Base-by-base conservation (phyloP, 2,888 invertebrate genomes). In the Cheilosia grossa region DNA sequence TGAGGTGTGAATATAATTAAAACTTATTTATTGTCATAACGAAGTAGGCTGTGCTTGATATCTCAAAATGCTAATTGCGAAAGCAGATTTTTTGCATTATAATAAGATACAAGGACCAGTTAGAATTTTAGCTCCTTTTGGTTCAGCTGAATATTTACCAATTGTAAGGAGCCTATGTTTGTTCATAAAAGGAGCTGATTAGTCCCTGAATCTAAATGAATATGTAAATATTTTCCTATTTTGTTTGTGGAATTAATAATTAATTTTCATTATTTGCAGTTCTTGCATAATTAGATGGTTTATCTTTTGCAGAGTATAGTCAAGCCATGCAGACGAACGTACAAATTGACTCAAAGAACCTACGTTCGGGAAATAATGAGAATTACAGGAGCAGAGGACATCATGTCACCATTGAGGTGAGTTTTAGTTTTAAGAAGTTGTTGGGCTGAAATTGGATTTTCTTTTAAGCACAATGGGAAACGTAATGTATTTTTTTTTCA, bases 241-340 rank as follows among this genome's bases (percentile, higher is more conserved):
- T 10, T 10, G 47, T 17, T n/a, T 17, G 2, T 19, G 6, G 21
- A 13, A 49, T 15, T 51, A 10, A 54, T 30, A 17, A 44, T 17
- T 33, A 51, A 40, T n/a, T 59, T 51, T n/a, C 10, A 54, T 30
- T 44, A n/a, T 37, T 59, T 54, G 24, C 51, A 5, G 15, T 10
- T 13, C 9, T 49, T 51, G 15, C 4, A 4, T 51, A 24, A 24
- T 51, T 24, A 15, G 0, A 21, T 24, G 1, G 13, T 24, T 61
- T 53, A 19, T 63, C 27, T 33, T 42, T 82, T 75, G 2, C 59
- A 75, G 80, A 75, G 37, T 64, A 64, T 66, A 33, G 17, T 6
- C 2, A 19, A 53, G 90, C 80, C 87, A 95, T 95, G 95, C 95
- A 95, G 93, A 95, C 95, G 44, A 95, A 95, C 92, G 95, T 95